Conservation (phyloP, 2,797 vertebrate genomes). For the Mico argentatus region DNA sequence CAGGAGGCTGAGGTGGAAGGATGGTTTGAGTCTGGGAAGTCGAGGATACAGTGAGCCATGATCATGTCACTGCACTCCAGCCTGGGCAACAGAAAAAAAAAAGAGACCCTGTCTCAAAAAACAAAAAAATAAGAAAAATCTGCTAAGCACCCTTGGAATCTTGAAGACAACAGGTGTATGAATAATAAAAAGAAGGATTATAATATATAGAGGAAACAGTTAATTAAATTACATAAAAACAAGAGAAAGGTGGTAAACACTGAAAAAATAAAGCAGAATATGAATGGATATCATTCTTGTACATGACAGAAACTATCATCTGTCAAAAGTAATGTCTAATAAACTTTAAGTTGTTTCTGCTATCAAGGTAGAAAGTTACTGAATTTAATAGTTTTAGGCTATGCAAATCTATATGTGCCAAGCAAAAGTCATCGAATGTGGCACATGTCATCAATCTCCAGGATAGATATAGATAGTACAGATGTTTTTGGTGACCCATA, state of each 20-base stretch:
- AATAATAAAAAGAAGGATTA: not conserved
- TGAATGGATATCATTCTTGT: not conserved
- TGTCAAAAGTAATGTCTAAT: not conserved
- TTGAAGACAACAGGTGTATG: not conserved
- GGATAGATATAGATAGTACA: not conserved
- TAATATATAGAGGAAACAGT: not conserved
- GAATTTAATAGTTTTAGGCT: slow-evolving; percentile 36
- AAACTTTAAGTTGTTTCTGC: slow-evolving; percentile 32
- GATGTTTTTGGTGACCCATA: not conserved
- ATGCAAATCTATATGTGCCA: not conserved
- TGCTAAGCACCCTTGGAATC: not conserved
- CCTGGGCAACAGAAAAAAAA: not conserved
- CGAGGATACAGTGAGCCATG: not conserved
- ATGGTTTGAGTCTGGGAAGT: not conserved
- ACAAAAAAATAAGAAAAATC: not conserved
- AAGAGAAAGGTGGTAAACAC: not conserved
- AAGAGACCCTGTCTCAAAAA: not conserved
- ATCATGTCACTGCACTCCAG: not conserved
- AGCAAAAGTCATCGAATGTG: not conserved
- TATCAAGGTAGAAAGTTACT: slow-evolving; percentile 1
- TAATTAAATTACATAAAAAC: not conserved
- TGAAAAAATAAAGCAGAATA: not conserved
- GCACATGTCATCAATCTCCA: not conserved
- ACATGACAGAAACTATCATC: not conserved
- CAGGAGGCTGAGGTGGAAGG: not conserved